Percentiles rank a stretch among this genome's conserved stretches.
Conservation (phyloP, 23 tunicate species). For the Ciona savignyi region DNA sequence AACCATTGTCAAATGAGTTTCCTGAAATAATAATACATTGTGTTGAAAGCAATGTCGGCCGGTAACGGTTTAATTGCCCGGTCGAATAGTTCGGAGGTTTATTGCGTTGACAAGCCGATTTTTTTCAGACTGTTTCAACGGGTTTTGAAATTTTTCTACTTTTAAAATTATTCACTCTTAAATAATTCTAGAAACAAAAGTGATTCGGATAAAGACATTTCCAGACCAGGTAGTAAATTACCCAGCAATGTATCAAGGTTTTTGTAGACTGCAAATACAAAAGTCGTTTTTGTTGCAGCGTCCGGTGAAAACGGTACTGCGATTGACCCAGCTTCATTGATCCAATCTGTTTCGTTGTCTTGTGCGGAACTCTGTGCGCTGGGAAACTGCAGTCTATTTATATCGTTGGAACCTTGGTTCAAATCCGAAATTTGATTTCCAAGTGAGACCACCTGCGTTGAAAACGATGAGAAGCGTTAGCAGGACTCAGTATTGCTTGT, state of each 20-base stretch:
- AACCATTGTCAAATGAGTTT: neutral
- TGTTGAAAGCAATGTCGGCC: too few species aligned
- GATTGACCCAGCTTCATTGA: slow-evolving; percentile 19
- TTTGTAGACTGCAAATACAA: slow-evolving; percentile 54
- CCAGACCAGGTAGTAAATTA: neutral
- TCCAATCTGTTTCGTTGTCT: slow-evolving; percentile 10
- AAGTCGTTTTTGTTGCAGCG: neutral
- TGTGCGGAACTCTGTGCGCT: neutral
- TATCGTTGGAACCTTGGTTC: neutral
- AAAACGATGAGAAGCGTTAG: too few species aligned
- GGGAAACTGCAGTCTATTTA: slow-evolving; percentile 6
- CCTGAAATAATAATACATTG: too few species aligned
- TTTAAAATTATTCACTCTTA: too few species aligned
- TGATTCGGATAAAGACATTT: too few species aligned
- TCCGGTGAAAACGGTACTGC: slow-evolving; percentile 10
- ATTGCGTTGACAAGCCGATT: too few species aligned
- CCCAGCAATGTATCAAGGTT: slow-evolving; percentile 37
- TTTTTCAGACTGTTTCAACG: too few species aligned
- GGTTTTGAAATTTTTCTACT: too few species aligned
- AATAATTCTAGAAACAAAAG: too few species aligned
- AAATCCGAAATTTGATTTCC: neutral
- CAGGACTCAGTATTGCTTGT: too few species aligned
- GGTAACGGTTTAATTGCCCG: too few species aligned
- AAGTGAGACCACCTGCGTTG: neutral
- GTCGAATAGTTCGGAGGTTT: too few species aligned